Conservation (phyloP, 2,888 invertebrate species). For the Rhagonycha lutea region DNA sequence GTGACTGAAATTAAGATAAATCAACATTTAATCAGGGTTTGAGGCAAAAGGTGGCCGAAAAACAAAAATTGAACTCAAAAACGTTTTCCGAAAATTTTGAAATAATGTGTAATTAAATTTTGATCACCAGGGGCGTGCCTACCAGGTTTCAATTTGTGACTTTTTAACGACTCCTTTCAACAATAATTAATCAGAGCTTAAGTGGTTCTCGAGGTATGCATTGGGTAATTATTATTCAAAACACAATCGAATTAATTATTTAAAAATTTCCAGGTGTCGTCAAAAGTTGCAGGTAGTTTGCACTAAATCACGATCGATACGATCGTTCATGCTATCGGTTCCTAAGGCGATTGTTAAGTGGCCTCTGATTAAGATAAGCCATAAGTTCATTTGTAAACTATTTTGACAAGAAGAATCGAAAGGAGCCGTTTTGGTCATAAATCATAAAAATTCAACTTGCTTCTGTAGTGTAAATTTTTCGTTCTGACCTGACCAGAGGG, state of each 20-base stretch:
- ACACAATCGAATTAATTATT: slow-evolving; percentile 3
- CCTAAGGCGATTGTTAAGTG: slow-evolving; percentile 15
- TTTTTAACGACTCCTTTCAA: background rate
- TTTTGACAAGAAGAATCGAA: background rate
- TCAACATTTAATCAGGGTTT: background rate
- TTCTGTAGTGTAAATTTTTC: slow-evolving; percentile 11
- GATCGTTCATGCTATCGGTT: slow-evolving; percentile 19
- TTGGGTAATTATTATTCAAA: background rate
- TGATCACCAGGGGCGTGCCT: background rate
- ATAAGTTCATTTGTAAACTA: slow-evolving; percentile 2
- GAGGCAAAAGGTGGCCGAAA: background rate
- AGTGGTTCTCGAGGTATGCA: background rate
- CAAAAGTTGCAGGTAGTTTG: slow-evolving; percentile 18
- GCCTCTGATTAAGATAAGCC: slow-evolving; percentile 13
- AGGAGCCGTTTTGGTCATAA: slow-evolving; percentile 4
- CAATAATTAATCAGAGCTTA: background rate
- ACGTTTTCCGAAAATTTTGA: background rate
- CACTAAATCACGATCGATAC: slow-evolving; percentile 24
- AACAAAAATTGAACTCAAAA: background rate
- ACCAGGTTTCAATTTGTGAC: background rate
- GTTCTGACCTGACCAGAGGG: background rate
- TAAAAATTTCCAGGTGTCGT: slow-evolving; percentile 8
- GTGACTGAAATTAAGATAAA: background rate
- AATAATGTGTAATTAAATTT: background rate
- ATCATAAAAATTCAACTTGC: slow-evolving; percentile 10